Percentiles rank a stretch among this genome's conserved stretches.
These are phyloP conservation scores for Phataginus tetradactyla DNA, from an alignment of 2,797 vertebrate genomes.

Conservation along the genomic window DNA sequence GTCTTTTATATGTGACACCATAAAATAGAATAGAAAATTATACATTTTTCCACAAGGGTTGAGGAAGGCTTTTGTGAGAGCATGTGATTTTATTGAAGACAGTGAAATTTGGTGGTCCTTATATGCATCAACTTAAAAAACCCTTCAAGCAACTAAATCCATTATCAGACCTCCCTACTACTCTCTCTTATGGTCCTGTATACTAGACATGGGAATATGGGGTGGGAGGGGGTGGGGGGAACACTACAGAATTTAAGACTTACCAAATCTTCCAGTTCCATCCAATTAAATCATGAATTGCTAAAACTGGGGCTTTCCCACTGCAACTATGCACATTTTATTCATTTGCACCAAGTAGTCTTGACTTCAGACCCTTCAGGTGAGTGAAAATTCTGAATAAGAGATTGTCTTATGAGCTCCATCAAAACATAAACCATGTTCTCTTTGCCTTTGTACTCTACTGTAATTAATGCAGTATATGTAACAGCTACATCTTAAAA, in stretches of 20 bases:
- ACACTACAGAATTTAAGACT: background rate
- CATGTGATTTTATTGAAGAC: background rate
- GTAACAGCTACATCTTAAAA: background rate
- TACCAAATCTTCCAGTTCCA: background rate
- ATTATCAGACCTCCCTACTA: background rate
- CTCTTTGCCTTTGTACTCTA: background rate
- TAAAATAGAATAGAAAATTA: background rate
- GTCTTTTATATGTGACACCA: background rate
- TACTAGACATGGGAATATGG: background rate
- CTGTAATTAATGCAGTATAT: background rate
- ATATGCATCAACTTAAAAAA: background rate
- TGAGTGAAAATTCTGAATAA: constrained; percentile 8
- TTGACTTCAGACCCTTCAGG: background rate
- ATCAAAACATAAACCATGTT: background rate
- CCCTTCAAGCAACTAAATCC: background rate
- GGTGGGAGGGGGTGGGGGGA: background rate
- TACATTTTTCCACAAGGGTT: background rate
- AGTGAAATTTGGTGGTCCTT: background rate
- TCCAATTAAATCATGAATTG: background rate
- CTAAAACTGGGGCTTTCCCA: background rate
- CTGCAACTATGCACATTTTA: background rate
- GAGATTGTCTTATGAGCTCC: background rate
- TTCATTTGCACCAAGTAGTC: background rate
- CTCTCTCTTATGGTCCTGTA: background rate
- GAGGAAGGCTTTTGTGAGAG: background rate